Conservation (phyloP, 2,888 invertebrate species). For the Philopedon plagiatum region DNA sequence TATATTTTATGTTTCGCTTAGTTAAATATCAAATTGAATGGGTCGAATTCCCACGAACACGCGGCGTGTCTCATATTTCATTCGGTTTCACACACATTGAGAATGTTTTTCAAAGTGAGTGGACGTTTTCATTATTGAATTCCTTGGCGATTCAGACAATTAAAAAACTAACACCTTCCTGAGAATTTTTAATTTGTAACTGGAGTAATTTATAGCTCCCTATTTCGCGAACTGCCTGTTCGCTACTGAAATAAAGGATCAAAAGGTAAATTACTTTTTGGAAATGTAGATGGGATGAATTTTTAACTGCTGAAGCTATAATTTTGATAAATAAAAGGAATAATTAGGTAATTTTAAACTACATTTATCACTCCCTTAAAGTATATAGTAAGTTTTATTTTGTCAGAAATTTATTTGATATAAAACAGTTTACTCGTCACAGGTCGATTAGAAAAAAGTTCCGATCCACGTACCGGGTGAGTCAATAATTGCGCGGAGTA, state of each 20-base stretch:
- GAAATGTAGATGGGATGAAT: not conserved
- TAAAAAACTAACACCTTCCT: slow-evolving; percentile 1
- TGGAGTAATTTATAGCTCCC: not conserved
- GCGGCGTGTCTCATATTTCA: not conserved
- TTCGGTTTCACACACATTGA: not conserved
- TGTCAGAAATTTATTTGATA: too few species aligned
- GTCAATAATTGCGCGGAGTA: too few species aligned
- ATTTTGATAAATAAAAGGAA: not conserved
- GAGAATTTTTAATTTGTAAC: slow-evolving; percentile 10
- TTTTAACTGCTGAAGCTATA: not conserved
- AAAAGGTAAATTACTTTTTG: not conserved
- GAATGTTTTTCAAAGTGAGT: not conserved
- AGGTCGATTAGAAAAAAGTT: too few species aligned
- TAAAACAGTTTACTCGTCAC: too few species aligned
- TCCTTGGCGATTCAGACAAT: not conserved
- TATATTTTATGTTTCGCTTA: too few species aligned
- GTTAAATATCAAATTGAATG: too few species aligned
- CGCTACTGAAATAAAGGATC: not conserved
- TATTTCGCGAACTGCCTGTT: not conserved
- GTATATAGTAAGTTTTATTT: too few species aligned
- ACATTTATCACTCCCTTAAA: too few species aligned
- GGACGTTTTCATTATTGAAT: not conserved
- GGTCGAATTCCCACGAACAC: too few species aligned
- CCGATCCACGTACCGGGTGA: too few species aligned
- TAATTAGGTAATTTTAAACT: too few species aligned